These are phyloP conservation scores for Heliconius melpomene DNA, from an alignment of 1,140 invertebrate species.

Conservation along the genomic window DNA sequence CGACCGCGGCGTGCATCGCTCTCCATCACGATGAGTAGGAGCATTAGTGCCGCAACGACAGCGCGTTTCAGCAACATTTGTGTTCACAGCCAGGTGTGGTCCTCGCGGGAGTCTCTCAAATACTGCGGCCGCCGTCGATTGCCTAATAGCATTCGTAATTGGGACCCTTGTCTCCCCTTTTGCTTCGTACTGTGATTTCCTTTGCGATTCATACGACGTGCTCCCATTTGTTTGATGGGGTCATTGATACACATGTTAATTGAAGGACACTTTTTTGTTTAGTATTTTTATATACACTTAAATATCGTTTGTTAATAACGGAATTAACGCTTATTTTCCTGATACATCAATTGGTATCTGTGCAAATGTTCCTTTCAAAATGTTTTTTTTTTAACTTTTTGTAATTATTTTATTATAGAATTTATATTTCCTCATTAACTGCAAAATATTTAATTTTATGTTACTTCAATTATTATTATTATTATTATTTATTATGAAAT, in stretches of 20 bases:
- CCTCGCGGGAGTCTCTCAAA: constrained; percentile 45
- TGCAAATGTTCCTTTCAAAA: too few species aligned
- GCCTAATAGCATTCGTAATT: constrained; percentile 66
- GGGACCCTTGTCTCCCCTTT: constrained; percentile 67
- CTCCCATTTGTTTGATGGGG: constrained; percentile 32
- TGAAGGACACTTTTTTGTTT: constrained; percentile 20
- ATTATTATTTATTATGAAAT: too few species aligned
- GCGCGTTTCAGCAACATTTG: constrained; percentile 56
- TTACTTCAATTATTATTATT: too few species aligned
- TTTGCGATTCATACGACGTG: constrained; percentile 54
- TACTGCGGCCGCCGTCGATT: constrained; percentile 58
- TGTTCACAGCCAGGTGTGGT: constrained; percentile 34
- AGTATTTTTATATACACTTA: neutral
- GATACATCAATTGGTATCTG: too few species aligned
- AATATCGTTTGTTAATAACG: neutral
- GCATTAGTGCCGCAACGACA: constrained; percentile 25
- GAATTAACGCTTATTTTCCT: neutral
- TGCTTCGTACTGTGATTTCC: constrained; percentile 54
- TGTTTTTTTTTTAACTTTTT: too few species aligned
- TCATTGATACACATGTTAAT: constrained; percentile 39
- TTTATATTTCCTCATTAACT: too few species aligned
- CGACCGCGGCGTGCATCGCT: constrained; percentile 82
- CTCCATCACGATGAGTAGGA: constrained; percentile 52
- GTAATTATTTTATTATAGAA: too few species aligned
- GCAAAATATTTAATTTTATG: too few species aligned